phyloP scores from a whole-genome alignment of 2,888 invertebrate species.

The Pollenia angustigena region DNA sequence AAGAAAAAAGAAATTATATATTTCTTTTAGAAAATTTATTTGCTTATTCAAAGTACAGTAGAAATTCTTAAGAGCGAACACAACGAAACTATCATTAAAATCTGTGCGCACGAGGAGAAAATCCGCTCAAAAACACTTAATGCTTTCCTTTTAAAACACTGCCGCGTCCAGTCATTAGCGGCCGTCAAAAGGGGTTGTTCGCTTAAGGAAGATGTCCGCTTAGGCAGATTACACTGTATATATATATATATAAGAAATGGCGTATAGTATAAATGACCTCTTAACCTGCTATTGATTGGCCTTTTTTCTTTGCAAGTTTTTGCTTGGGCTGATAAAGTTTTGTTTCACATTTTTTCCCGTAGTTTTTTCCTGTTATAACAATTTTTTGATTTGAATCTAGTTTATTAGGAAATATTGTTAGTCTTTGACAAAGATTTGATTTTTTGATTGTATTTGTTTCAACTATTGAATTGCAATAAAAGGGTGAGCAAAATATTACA shows the following conservation, averaged over 20 bases:
- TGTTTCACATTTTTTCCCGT: background rate
- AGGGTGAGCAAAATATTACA: background rate
- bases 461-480: slow-evolving; percentile 15
- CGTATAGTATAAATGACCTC: slow-evolving; percentile 64
- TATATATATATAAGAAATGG: no score
- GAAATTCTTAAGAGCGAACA: no score
- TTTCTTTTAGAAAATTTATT: slow-evolving; percentile 41
- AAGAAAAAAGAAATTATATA: slow-evolving; percentile 21
- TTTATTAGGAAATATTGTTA: slow-evolving; percentile 63
- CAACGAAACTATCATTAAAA: no score
- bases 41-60: background rate
- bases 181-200: no score
- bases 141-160: no score
- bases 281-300: slow-evolving; percentile 67
- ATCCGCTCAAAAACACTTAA: no score
- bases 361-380: background rate
- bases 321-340: slow-evolving; percentile 25
- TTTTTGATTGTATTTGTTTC: slow-evolving; percentile 7
- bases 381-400: slow-evolving; percentile 55
- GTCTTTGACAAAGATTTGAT: slow-evolving; percentile 53
- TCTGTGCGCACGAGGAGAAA: no score
- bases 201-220: no score
- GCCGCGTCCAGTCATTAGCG: no score
- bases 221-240: no score
- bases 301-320: background rate